Evolutionary conservation across 2,888 invertebrate species (phyloP), one percentile per base, ranked within the genome.

Genomic region (Gandaritis pyraliata): DNA sequence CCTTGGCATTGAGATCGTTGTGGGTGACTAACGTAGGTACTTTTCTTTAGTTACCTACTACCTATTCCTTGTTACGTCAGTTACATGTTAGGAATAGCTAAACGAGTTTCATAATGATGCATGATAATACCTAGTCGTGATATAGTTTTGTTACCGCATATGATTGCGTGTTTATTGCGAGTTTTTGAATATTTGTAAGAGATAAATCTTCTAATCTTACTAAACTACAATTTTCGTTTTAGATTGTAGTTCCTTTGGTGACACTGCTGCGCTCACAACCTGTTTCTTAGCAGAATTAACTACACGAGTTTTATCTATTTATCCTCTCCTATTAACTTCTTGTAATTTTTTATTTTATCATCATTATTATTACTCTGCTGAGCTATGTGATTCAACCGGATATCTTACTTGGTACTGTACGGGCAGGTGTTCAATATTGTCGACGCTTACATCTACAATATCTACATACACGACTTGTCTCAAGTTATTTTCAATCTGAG

Each of bases 1-100:
- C 90, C 90, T 90, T 90, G 90, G 88, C 90, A 90, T 86, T 90
- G 91, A 76, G 79, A 78, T 77, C 77, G 70, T 78, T 77, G 76
- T 87, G 88, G 87, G 81, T 86, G 15, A n/a, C 11, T 43, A 85
- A 88, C 78, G 66, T 74, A 88, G 78, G 66, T 74, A 65, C 63
- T 74, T 74, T 73, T 75, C 64, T 68, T 68, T 68, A 65, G 53
- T 65, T 59, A n/a, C n/a, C n/a, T n/a, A n/a, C n/a, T n/a, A n/a
- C n/a, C n/a, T 55, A 55, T 36, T 55, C 62, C 51, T 62, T 16
- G 69, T 82, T 78, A 77, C 77, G 70, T 76, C 69, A 61, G 65
- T 75, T 70, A 76, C 78, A 75, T 78, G 79, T 69, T 75, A 67
- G 58, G 68, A 76, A 74, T 78, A 58, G 59, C 56, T 64, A 68